Base-by-base conservation (phyloP, 2,888 invertebrate species). In the Bombylius major region DNA sequence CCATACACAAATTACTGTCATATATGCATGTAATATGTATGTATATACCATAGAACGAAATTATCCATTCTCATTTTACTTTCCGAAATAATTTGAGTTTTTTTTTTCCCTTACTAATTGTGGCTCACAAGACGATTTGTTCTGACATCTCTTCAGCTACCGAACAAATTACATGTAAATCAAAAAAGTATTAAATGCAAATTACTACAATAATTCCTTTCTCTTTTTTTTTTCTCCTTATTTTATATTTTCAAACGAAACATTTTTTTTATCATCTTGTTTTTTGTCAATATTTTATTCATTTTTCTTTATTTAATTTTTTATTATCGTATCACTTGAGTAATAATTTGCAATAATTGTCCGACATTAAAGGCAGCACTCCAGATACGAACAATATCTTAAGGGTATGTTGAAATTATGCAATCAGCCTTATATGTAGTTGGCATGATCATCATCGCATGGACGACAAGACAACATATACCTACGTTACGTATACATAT, bases 401-500 rank as follows among this genome's bases (percentile, higher is more conserved):
- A 62, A 68, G 70, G 67, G 67, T 63, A 56, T 64, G 68, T 67
- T 71, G 67, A 72, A 72, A 72, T 72, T 72, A 72, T 72, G 72
- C 73, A 73, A 72, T 72, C 72, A 72, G 71, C 70, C 69, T 70
- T 51, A n/a, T n/a, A n/a, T n/a, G n/a, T n/a, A 11, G 39, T 11
- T 42, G 39, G 39, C 39, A 42, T 42, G 11, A 42, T 42, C 39
- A 11, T 42, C 39, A 42, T 42, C 39, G 12, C 4, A 36, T 36
- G 9, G 36, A 36, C 36, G 36, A 36, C 4, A 36, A 36, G 2
- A 36, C 36, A 6, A 36, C 1, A 36, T 36, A 8, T 36, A 6
- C 9, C 1, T 36, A 36, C 36, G 8, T 36, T 6, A 8, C 4
- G 7, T 36, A 42, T 42, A 42, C 11, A 39, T 39, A 39, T 6